Evolutionary conservation across 2,888 invertebrate genomes (phyloP).

Genomic region (Drosophila mettleri): DNA sequence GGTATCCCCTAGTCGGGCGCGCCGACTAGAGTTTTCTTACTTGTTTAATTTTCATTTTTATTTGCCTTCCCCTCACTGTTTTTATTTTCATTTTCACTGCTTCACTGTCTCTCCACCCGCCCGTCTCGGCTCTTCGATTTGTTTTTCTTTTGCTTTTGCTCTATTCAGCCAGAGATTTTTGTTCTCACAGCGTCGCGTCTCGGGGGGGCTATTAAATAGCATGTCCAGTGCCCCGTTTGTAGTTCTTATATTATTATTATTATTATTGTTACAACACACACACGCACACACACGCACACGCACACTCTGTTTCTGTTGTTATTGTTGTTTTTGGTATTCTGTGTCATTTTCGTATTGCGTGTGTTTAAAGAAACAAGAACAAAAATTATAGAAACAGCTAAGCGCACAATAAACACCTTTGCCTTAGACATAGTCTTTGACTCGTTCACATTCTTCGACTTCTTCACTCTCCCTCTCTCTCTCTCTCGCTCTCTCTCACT

Average conservation of each 20-base stretch:
- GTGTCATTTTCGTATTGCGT: constrained; percentile 65
- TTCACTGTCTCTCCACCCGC: neutral
- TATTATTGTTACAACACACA: constrained; percentile 49
- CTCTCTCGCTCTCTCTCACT: neutral
- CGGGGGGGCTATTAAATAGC: constrained; percentile 59
- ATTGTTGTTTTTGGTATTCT: constrained; percentile 44
- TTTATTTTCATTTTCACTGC: constrained; percentile 15
- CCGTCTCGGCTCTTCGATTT: constrained; percentile 15
- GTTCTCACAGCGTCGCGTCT: constrained; percentile 57
- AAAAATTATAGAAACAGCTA: constrained; percentile 48
- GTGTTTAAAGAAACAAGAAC: constrained; percentile 32
- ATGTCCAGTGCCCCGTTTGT: constrained; percentile 48
- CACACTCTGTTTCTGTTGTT: neutral
- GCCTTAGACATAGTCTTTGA: constrained; percentile 34
- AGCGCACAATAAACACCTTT: constrained; percentile 60
- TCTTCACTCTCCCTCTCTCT: neutral
- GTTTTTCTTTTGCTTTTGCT: constrained; percentile 18
- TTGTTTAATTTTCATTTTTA: constrained; percentile 7
- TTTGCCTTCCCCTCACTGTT: constrained; percentile 18
- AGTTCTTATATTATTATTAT: constrained; percentile 59
- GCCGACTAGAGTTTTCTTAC: no score
- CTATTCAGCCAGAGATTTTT: constrained; percentile 25
- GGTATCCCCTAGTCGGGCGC: no score
- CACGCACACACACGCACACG: constrained; percentile 6
- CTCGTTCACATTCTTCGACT: constrained; percentile 41